phyloP scores from a whole-genome alignment of 2,113 vertebrate genomes.

The Odocoileus virginianus region DNA sequence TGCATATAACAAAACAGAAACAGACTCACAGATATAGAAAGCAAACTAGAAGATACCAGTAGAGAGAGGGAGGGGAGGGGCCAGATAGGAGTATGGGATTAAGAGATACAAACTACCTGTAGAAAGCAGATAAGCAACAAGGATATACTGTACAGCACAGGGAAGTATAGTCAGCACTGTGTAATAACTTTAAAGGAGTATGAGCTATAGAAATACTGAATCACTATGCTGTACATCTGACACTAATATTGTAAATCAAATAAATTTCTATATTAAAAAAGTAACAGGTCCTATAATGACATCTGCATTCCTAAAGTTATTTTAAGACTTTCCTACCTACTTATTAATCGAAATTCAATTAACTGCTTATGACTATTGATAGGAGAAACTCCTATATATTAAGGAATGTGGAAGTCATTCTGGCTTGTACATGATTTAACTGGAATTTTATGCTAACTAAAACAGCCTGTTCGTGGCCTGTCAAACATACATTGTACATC shows the following conservation, averaged over 20 bases:
- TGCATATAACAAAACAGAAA: not conserved
- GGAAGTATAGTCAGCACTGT: not conserved
- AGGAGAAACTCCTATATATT: not conserved
- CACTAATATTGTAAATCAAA: not conserved
- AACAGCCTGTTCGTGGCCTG: not conserved
- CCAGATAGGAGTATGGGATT: not conserved
- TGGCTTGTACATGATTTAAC: not conserved
- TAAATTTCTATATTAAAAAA: not conserved
- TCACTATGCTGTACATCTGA: not conserved
- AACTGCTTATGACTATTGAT: not conserved
- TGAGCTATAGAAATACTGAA: not conserved
- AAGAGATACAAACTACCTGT: not conserved
- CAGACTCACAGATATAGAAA: not conserved
- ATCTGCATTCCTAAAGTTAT: slow-evolving; percentile 71
- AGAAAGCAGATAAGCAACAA: not conserved
- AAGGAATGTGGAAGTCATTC: not conserved
- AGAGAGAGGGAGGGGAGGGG: not conserved
- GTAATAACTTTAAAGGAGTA: not conserved
- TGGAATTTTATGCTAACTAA: not conserved
- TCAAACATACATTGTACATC: not conserved
- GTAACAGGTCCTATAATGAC: slow-evolving; percentile 47
- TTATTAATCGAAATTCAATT: slow-evolving; percentile 70
- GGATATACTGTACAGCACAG: not conserved
- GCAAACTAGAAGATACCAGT: not conserved
- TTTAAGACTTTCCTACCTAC: slow-evolving; percentile 70